Base-by-base conservation (phyloP, 1,140 invertebrate species). In the Nautilus pompilius region DNA sequence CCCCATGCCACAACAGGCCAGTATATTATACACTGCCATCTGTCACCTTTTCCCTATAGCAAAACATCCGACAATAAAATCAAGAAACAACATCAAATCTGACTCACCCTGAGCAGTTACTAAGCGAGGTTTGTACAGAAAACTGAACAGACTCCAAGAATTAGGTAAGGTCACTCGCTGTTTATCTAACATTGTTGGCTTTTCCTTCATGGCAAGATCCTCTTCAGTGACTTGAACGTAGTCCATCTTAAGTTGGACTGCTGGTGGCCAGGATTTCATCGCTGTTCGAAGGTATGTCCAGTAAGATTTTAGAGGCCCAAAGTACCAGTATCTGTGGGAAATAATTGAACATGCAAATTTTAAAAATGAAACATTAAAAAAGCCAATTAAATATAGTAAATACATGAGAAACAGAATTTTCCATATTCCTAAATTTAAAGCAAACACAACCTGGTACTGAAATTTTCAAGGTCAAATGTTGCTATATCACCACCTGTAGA, bases 271-370 rank as follows among this genome's bases (percentile, higher is more conserved):
- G 84, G 65, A 65, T 30, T 90, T 91, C 67, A 89, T 88, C 0
- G 88, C 89, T 77, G 89, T 90, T 60, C 71, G 48, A 0, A 91
- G 87, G 71, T 89, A 90, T 17, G 90, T 85, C 51, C 87, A 87
- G 71, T 90, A 89, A 48, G 89, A 88, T 79, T 89, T 88, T 0
- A 93, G 78, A 3, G 85, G 80, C 29, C 92, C 92, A 84, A 90
- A 90, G 70, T 93, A 90, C 93, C 93, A 96, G 80, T 95, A 95
- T 77, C 80, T 81, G 60, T 28, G 62, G 62, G 61, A 55, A 57
- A 36, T 17, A n/a, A 33, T 17, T 53, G 22, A 13, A 26, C 49
- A 26, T 22, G 13, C 24, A 53, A 22, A 20, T 26, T 53, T 26
- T 20, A 22, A 26, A 6, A 26, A 10, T 29, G n/a, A 29, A 56